phyloP scores from a whole-genome alignment of 2,113 vertebrate species.

The Mirounga angustirostris region DNA sequence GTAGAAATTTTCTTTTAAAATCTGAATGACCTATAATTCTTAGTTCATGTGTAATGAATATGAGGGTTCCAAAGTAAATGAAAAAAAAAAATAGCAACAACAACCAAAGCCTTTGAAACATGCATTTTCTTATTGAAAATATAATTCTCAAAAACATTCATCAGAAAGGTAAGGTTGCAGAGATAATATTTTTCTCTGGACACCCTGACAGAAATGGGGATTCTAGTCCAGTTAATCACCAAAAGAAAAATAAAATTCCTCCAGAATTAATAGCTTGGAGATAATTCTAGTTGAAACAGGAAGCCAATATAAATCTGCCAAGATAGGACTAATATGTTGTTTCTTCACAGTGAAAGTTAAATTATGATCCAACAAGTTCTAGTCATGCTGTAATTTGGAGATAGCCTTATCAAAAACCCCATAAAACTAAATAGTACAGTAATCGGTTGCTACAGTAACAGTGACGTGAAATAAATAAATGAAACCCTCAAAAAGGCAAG shows the following conservation, averaged over 20 bases:
- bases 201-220: neutral
- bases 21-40: neutral
- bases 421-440: conserved; percentile 49
- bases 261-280: conserved; percentile 60
- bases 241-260: conserved; percentile 48
- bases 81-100: neutral
- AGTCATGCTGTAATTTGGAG: conserved; percentile 64
- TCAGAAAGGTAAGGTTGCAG: neutral
- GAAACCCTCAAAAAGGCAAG: conserved; percentile 45
- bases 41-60: neutral
- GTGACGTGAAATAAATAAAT: conserved; percentile 33
- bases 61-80: neutral
- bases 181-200: neutral
- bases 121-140: conserved; percentile 33
- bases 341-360: conserved; percentile 65
- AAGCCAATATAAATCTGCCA: conserved; percentile 62
- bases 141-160: neutral
- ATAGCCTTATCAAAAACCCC: conserved; percentile 23
- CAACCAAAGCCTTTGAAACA: neutral
- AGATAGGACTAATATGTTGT: conserved; percentile 48
- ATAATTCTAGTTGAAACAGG: conserved; percentile 71
- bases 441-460: conserved; percentile 54
- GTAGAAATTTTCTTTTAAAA: neutral
- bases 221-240: conserved; percentile 63
- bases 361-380: conserved; percentile 64